Base-by-base conservation (phyloP, 2,888 invertebrate species). In the Tetragonula carbonaria region DNA sequence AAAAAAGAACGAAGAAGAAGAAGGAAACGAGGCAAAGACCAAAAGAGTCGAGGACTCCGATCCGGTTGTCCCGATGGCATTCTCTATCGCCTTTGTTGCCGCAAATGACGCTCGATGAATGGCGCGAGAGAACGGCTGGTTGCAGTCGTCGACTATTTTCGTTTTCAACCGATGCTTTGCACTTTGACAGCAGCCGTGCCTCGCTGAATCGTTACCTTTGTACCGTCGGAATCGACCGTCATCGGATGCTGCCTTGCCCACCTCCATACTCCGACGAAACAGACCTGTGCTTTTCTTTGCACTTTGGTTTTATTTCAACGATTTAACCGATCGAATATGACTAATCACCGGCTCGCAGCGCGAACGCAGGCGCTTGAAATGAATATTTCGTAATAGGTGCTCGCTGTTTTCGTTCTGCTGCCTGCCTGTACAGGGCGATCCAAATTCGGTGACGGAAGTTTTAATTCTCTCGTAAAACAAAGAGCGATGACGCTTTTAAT, bases 101-200 rank as follows among this genome's bases (percentile, higher is more conserved):
- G 45, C 66, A 74, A 74, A 74, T 18, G 28, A 66, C 23, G 55
- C 18, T 23, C 66, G 66, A 75, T 67, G 66, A 75, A 74, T 66
- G 55, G 66, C 45, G 45, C 45, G 45, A 28, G 5, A 63, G 21
- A 45, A 45, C 13, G 18, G 38, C 33, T 51, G 18, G 38, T n/a
- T 51, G 65, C 38, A 33, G 51, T 23, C 6, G 14, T 38, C 23
- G 18, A 6, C n/a, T 23, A 16, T 51, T 63, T 33, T 38, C 18
- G 28, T 63, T 21, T 28, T 73, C 38, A 45, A 51, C 62, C 62
- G 28, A 28, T 51, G 62, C 28, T 45, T 45, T 28, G 59, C 45
- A 2, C 53, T 51, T 70, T 14, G 5, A 28, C 53, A 50, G 16
- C 14, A 16, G 18, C 6, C 18, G 45, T 45, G n/a, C 11, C 45